Percentiles rank a stretch among this genome's conserved stretches.
These are phyloP conservation scores for Drosophila pegasa DNA, from an alignment of 2,888 invertebrate species.

Conservation along the genomic window DNA sequence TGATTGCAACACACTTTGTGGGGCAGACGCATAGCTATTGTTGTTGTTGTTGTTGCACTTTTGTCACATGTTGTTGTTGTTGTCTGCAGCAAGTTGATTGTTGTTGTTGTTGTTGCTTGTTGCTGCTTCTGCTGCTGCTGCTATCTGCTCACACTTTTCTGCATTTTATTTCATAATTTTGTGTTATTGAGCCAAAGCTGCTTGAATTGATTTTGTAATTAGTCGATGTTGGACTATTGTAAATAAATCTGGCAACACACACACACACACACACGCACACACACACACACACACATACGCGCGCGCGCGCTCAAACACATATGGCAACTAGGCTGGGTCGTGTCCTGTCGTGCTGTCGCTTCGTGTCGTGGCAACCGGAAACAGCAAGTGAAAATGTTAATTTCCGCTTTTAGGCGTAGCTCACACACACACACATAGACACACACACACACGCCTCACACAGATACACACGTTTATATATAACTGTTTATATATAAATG, in stretches of 20 bases:
- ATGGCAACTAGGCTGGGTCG: conserved; percentile 32
- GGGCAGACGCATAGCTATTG: conserved; percentile 22
- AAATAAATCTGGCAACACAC: conserved; percentile 23
- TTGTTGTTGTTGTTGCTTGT: conserved; percentile 8
- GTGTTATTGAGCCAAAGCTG: conserved; percentile 18
- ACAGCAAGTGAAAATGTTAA: conserved; percentile 77
- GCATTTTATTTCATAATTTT: conserved; percentile 35
- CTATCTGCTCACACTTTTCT: conserved; percentile 33
- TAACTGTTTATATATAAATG: conserved; percentile 6
- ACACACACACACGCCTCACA: conserved; percentile 9
- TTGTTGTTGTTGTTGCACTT: conserved; percentile 9
- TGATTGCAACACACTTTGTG: conserved; percentile 34
- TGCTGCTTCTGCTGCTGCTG: conserved; percentile 18
- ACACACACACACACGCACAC: conserved; percentile 8
- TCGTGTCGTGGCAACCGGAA: conserved; percentile 65
- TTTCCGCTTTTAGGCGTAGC: conserved; percentile 74
- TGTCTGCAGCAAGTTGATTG: conserved; percentile 9
- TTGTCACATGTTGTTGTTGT: conserved; percentile 18
- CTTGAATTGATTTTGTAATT: conserved; percentile 53
- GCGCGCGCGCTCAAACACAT: conserved; percentile 8
- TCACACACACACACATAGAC: conserved; percentile 27
- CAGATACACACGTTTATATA: neutral
- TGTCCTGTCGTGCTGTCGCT: conserved; percentile 19
- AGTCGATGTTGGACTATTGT: conserved; percentile 34
- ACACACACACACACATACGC: conserved; percentile 16